These are phyloP conservation scores for Scomberomorus guttatus DNA, from an alignment of 2,797 vertebrate genomes.

Conservation along the genomic window DNA sequence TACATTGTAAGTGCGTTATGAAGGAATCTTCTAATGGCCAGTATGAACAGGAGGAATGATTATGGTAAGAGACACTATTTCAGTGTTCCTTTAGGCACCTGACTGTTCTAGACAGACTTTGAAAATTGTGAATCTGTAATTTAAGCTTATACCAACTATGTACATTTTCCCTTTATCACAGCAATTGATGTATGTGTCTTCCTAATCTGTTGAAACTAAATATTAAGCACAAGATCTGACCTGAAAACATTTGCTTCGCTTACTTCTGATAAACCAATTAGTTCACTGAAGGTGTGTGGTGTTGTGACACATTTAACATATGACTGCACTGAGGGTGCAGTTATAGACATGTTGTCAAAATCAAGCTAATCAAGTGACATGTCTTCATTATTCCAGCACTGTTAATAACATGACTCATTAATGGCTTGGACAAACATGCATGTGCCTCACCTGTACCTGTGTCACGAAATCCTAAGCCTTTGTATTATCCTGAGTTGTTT, in stretches of 20 bases:
- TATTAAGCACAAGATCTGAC: neutral
- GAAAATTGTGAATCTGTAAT: too few species aligned
- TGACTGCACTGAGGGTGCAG: constrained; percentile 23
- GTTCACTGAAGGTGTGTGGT: constrained; percentile 66
- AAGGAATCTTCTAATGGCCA: too few species aligned
- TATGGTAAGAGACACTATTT: too few species aligned
- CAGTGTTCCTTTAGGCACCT: too few species aligned
- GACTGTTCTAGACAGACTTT: too few species aligned
- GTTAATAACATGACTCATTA: constrained; percentile 64
- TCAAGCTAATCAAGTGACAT: constrained; percentile 32
- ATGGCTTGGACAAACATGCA: constrained; percentile 29
- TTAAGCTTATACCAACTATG: neutral
- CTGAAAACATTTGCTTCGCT: neutral
- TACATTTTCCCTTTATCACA: neutral
- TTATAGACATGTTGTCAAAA: constrained; percentile 46
- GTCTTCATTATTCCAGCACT: constrained; percentile 16
- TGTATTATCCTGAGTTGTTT: constrained; percentile 54
- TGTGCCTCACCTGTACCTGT: constrained; percentile 41
- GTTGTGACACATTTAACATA: constrained; percentile 42
- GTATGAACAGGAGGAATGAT: too few species aligned
- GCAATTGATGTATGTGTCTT: neutral
- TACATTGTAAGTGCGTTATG: too few species aligned
- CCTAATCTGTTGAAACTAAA: neutral
- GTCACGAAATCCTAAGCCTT: constrained; percentile 38
- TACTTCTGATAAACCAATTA: neutral